Conservation (phyloP, 2,113 vertebrate species). For the Cariama cristata region DNA sequence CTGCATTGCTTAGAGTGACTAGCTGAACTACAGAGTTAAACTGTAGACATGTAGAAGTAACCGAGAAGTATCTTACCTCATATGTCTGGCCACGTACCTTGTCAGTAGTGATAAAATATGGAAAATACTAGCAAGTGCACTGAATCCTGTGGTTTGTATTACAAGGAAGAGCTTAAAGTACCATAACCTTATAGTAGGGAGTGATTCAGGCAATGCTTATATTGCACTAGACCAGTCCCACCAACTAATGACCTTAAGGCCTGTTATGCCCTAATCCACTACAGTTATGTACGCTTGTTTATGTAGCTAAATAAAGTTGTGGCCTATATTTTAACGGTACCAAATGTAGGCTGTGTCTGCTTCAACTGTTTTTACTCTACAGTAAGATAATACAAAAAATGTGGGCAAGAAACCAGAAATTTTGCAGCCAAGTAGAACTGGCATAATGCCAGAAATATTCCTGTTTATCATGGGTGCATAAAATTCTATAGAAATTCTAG, state of each 20-base stretch:
- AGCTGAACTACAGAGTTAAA: background rate
- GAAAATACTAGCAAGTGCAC: constrained; percentile 9
- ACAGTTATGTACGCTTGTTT: background rate
- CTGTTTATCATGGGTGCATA: background rate
- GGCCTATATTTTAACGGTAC: constrained; percentile 21
- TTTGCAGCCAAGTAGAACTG: constrained; percentile 6
- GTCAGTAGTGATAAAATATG: background rate
- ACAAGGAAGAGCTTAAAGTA: constrained; percentile 9
- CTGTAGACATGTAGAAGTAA: background rate
- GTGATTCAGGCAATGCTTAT: background rate
- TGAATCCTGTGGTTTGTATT: constrained; percentile 17
- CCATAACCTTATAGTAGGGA: background rate
- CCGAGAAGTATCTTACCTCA: constrained; percentile 25
- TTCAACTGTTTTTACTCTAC: constrained; percentile 7
- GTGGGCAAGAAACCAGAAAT: constrained; percentile 7
- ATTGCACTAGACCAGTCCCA: background rate
- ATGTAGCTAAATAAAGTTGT: constrained; percentile 11
- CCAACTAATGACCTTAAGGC: background rate
- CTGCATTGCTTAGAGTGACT: background rate
- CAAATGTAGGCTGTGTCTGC: background rate
- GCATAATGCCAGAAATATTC: constrained; percentile 9
- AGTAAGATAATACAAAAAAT: constrained; percentile 21
- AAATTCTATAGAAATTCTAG: background rate
- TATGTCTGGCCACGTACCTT: background rate
- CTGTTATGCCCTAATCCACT: constrained; percentile 20